Base-by-base conservation (phyloP, 2,888 invertebrate genomes). In the Lasioglossum zephyrum region DNA sequence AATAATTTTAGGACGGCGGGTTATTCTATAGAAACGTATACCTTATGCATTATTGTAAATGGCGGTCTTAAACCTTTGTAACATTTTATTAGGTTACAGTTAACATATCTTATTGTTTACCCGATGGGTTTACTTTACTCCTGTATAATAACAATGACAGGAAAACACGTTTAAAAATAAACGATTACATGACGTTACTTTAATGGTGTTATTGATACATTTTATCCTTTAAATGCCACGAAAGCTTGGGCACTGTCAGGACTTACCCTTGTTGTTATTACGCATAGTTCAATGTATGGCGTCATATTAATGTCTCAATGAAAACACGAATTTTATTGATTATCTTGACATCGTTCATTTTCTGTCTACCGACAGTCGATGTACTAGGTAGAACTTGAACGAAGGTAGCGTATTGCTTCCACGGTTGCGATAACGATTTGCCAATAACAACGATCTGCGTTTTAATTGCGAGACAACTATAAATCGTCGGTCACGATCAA, bases 251-350 rank as follows among this genome's bases (percentile, higher is more conserved):
- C 16, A 18, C 36, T n/a, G 39, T 11, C 26, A 6, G 36, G 11
- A 47, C 8, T 49, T 82, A 26, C 26, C 8, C 26, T 47, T 31
- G 49, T 70, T 22, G 2, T 74, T 22, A 2, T 78, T 47, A 53
- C 22, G 13, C 8, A 60, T 31, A 31, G 8, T 53, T 4, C 6
- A 9, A 66, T 69, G 18, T 82, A 78, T 47, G 49, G 80, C 78
- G 73, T 80, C 81, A 79, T 60, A 47, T 79, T 76, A 76, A 72
- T 70, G 72, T 53, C 63, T 66, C 13, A 63, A 77, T 74, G 83
- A 86, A 86, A 88, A 84, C 69, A 87, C 79, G 77, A 86, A 86
- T 89, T 89, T 86, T 88, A 89, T 89, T 77, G 89, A 89, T 89
- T 80, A 82, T 57, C 77, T 74, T 73, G 36, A 77, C 66, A 77